Evolutionary conservation across 1,140 invertebrate species (phyloP).

Genomic region (Oncopodura yosiiana): DNA sequence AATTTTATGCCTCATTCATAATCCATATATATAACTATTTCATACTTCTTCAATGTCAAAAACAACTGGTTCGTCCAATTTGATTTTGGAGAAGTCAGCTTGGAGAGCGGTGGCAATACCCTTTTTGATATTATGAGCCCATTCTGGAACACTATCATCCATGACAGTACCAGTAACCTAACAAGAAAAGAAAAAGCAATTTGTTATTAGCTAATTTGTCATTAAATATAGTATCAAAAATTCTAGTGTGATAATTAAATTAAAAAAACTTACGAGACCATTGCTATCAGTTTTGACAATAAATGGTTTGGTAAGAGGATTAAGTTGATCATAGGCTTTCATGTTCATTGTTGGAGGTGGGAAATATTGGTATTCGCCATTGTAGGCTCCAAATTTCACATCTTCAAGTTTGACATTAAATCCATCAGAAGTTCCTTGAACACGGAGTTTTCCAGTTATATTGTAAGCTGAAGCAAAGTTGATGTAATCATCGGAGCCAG

Average conservation of each 20-base stretch:
- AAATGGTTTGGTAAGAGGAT: constrained; percentile 28
- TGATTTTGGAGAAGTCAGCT: constrained; percentile 21
- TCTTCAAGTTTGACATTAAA: constrained; percentile 22
- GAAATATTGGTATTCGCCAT: constrained; percentile 20
- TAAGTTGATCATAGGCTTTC: constrained; percentile 26
- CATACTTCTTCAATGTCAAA: constrained; percentile 21
- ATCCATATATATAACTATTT: constrained; percentile 1
- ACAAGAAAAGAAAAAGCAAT: too few relatives aligned
- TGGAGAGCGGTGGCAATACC: constrained; percentile 30
- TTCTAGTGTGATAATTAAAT: too few relatives aligned
- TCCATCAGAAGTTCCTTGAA: constrained; percentile 10
- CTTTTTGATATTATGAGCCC: constrained; percentile 28
- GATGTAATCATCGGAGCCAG: constrained; percentile 30
- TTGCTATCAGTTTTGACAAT: constrained; percentile 18
- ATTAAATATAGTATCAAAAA: too few relatives aligned
- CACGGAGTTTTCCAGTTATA: constrained; percentile 22
- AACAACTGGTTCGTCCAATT: constrained; percentile 1
- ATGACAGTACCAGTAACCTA: constrained; percentile 26
- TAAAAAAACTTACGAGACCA: constrained; percentile 1
- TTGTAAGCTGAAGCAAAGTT: constrained; percentile 26
- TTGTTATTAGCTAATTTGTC: too few relatives aligned
- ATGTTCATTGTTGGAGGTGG: background rate
- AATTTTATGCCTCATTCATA: background rate
- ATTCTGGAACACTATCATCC: constrained; percentile 20
- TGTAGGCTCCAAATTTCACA: constrained; percentile 26